Evolutionary conservation across 2,888 invertebrate species (phyloP), one percentile per base, ranked within the genome.

Genomic region (Ochlodes sylvanus): DNA sequence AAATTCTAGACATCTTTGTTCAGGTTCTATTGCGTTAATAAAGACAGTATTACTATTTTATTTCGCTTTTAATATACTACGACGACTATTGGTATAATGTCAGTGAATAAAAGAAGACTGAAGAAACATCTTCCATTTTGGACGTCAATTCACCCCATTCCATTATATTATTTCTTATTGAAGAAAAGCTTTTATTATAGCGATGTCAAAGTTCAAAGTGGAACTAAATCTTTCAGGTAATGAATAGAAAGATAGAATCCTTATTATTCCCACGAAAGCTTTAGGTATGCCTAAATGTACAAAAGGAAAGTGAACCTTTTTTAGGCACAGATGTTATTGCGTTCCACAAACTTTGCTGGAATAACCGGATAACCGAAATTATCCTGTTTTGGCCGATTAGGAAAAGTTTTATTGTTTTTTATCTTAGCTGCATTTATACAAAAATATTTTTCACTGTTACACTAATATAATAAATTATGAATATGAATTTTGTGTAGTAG

Each of bases 211-310:
- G 44, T 44, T 44, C 44, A 15, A 44, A 15, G 15, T 44, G 15
- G 6, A 44, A 15, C 44, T 44, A 44, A 44, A 44, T 50, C 50
- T 19, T 50, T 12, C 12, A 50, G 19, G 12, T 19, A 19, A 50
- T n/a, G 10, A 38, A 38, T 12, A 38, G 38, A 10, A 19, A 21
- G 12, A 50, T 19, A 5, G n/a, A 50, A 19, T 10, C 50, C 19
- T 12, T 19, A 50, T 50, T 50, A 50, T 50, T 10, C 19, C 3
- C 50, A 50, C 19, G 19, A 50, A 50, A 50, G 19, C 50, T 19
- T 50, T 50, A n/a, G n/a, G n/a, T n/a, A 50, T 50, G 50, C 47
- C 47, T 50, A 50, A 19, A 50, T 12, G 2, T 50, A 47, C 19
- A 19, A 50, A 50, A 19, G 50, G 50, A 50, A 50, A 19, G 0